phyloP scores from a whole-genome alignment of 2,888 invertebrate species.

The Hemithea aestivaria region DNA sequence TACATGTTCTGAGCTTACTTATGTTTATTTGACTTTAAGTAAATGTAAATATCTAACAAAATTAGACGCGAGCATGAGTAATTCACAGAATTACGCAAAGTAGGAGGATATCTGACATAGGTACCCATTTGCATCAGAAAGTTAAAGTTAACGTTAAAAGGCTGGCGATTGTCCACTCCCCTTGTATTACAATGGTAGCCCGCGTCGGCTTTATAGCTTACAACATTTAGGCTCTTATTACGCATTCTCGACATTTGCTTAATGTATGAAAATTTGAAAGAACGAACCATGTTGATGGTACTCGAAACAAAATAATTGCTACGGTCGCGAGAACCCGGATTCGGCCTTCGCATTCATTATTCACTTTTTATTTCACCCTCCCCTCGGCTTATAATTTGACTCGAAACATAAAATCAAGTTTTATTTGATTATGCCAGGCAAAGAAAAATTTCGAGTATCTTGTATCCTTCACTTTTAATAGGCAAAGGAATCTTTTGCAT shows the following conservation, averaged over 20 bases:
- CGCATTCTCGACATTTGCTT: constrained; percentile 76
- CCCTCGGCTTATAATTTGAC: constrained; percentile 77
- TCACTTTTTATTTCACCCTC: constrained; percentile 76
- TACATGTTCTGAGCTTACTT: no score
- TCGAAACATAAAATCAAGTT: constrained; percentile 78
- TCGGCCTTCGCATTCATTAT: constrained; percentile 76
- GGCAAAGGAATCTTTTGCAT: constrained; percentile 52
- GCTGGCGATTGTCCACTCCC: constrained; percentile 48
- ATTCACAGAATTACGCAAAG: not conserved
- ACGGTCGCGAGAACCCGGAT: constrained; percentile 72
- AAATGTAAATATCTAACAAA: no score
- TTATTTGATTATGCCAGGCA: constrained; percentile 73
- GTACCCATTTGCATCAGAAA: constrained; percentile 2
- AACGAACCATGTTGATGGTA: constrained; percentile 77
- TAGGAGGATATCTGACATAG: not conserved
- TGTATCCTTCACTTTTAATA: constrained; percentile 65
- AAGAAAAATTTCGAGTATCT: constrained; percentile 61
- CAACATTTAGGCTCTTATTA: constrained; percentile 73
- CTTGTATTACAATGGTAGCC: constrained; percentile 56
- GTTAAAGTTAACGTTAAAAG: constrained; percentile 16
- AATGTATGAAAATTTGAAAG: constrained; percentile 78
- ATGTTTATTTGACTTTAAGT: no score
- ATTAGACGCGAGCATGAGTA: not conserved
- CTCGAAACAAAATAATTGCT: constrained; percentile 79
- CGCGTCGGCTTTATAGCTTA: constrained; percentile 45